Evolutionary conservation across 2,113 vertebrate genomes (phyloP).

Genomic region (Tenrec ecaudatus): DNA sequence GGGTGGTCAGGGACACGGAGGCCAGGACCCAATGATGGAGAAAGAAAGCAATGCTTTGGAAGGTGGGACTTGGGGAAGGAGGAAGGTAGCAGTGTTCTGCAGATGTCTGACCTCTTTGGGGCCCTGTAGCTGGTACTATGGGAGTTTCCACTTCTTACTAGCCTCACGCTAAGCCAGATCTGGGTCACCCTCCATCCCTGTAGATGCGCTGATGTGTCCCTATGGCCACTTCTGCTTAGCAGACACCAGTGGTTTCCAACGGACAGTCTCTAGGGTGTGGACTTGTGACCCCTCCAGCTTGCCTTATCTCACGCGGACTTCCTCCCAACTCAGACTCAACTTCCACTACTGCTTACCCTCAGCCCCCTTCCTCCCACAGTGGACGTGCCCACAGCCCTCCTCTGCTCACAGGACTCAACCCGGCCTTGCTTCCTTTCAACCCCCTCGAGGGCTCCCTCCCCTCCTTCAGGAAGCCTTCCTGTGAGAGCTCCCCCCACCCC

Average conservation of each 20-base stretch:
- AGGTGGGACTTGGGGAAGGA: fast-evolving
- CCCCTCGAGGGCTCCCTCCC: neutral
- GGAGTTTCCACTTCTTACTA: neutral
- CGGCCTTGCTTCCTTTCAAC: neutral
- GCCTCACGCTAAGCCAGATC: neutral
- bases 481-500: neutral
- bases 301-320: neutral
- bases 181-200: neutral
- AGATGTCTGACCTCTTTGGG: neutral
- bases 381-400: neutral
- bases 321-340: neutral
- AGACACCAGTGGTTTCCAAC: neutral
- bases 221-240: neutral
- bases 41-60: neutral
- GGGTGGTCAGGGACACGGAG: neutral
- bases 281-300: fast-evolving
- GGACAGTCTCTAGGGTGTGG: neutral
- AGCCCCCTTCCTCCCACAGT: neutral
- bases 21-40: neutral
- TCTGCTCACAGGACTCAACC: neutral
- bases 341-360: fast-evolving
- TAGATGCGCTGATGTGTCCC: no score
- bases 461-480: neutral
- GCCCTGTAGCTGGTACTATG: no score
- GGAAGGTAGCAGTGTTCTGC: neutral